Percentiles rank a stretch among this genome's conserved stretches.
Evolutionary conservation across 2,113 vertebrate genomes (phyloP).

Genomic region (Plecturocebus donacophilus): DNA sequence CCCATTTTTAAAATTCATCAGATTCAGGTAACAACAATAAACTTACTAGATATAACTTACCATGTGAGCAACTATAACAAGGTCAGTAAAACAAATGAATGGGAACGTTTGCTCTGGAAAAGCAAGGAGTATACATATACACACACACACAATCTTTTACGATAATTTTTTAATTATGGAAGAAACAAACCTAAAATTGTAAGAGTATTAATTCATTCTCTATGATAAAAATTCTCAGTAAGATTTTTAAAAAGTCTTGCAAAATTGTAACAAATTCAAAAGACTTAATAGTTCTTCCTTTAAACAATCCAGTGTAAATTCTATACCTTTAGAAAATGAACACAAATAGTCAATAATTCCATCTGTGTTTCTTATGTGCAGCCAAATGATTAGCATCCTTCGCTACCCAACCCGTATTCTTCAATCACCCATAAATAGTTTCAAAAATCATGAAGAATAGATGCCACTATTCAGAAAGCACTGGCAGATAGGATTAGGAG

Average conservation of each 20-base stretch:
- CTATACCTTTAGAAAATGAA: background rate
- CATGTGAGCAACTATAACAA: background rate
- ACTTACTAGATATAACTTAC: background rate
- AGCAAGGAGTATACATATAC: background rate
- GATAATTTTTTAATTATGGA: background rate
- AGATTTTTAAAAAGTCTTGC: background rate
- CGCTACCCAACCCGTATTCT: background rate
- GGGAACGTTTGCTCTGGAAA: background rate
- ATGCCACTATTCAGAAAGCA: background rate
- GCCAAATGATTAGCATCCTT: background rate
- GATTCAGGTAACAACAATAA: background rate
- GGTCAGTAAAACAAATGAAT: background rate
- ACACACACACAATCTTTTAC: background rate
- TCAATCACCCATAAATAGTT: background rate
- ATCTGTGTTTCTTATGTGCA: background rate
- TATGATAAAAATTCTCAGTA: background rate
- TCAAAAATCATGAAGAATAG: background rate
- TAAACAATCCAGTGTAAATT: background rate
- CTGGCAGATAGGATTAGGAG: background rate
- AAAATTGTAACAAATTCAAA: background rate
- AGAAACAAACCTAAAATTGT: background rate
- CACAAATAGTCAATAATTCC: background rate
- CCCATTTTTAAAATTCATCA: background rate
- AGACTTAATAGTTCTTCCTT: background rate
- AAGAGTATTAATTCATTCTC: background rate